These are phyloP conservation scores for Leucozona laternaria DNA, from an alignment of 2,888 invertebrate species.

Conservation along the genomic window DNA sequence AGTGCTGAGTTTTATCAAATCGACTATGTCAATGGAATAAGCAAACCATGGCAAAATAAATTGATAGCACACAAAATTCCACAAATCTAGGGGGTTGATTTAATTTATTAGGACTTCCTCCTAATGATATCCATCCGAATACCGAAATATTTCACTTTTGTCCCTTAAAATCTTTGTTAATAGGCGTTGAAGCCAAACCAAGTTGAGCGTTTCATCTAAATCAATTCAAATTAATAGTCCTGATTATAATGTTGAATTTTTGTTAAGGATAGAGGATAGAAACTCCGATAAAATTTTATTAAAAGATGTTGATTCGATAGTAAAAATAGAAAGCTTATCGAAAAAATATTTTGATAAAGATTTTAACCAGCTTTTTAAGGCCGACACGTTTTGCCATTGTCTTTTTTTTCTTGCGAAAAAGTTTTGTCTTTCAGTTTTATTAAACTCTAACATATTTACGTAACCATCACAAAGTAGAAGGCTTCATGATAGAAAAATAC, in stretches of 20 bases:
- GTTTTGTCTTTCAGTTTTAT: too few relatives aligned
- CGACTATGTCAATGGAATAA: neutral
- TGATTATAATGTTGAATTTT: neutral
- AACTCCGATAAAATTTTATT: neutral
- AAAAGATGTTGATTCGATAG: neutral
- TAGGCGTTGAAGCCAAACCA: neutral
- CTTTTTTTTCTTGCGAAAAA: too few relatives aligned
- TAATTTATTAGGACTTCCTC: neutral
- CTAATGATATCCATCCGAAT: neutral
- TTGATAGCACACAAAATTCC: neutral
- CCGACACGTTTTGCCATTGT: too few relatives aligned
- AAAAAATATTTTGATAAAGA: too few relatives aligned
- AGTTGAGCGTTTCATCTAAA: neutral
- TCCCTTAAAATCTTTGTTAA: neutral
- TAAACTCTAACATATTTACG: too few relatives aligned
- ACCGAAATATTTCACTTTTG: neutral
- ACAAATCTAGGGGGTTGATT: neutral
- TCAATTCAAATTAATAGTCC: slow-evolving; percentile 18
- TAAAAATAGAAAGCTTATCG: neutral
- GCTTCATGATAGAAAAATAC: too few relatives aligned
- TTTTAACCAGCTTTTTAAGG: too few relatives aligned
- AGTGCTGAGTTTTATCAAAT: neutral
- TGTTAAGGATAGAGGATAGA: neutral
- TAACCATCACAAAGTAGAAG: too few relatives aligned
- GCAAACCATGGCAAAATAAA: neutral